Conservation (phyloP, 2,113 vertebrate genomes). For the Galbula dea region DNA sequence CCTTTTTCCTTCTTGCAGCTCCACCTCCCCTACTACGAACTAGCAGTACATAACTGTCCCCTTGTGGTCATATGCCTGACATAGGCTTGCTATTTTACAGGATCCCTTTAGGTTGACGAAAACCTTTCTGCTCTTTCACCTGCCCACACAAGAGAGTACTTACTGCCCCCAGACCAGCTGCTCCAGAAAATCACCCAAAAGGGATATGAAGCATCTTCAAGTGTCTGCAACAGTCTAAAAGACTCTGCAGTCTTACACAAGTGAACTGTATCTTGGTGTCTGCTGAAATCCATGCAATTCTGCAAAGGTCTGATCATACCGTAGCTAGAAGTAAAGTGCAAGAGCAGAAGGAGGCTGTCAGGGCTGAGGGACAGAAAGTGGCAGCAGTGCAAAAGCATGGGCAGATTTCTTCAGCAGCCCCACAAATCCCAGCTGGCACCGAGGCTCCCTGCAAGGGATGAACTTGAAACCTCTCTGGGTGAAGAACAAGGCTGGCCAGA, state of each 20-base stretch:
- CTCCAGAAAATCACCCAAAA: background rate
- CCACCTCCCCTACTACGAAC: background rate
- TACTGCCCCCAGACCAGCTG: background rate
- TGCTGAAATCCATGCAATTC: accelerated
- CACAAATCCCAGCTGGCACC: accelerated
- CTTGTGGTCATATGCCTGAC: background rate
- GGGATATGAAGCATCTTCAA: background rate
- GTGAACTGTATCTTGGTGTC: background rate
- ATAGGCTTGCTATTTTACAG: accelerated
- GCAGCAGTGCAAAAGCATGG: background rate
- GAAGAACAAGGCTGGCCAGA: background rate
- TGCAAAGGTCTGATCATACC: accelerated
- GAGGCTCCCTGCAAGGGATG: background rate
- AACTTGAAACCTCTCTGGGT: background rate
- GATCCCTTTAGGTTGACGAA: background rate
- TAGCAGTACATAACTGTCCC: background rate
- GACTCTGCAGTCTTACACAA: background rate
- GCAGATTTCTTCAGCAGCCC: background rate
- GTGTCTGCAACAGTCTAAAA: background rate
- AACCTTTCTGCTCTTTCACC: background rate
- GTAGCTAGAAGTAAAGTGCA: background rate
- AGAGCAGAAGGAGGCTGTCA: background rate
- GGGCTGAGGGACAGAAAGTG: background rate
- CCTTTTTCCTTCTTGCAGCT: background rate
- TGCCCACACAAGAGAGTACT: background rate